A percentile compares a stretch with the other conserved stretches of the same genome.
Evolutionary conservation across 1,140 invertebrate genomes (phyloP).

Genomic region (Oncopeltus fasciatus): DNA sequence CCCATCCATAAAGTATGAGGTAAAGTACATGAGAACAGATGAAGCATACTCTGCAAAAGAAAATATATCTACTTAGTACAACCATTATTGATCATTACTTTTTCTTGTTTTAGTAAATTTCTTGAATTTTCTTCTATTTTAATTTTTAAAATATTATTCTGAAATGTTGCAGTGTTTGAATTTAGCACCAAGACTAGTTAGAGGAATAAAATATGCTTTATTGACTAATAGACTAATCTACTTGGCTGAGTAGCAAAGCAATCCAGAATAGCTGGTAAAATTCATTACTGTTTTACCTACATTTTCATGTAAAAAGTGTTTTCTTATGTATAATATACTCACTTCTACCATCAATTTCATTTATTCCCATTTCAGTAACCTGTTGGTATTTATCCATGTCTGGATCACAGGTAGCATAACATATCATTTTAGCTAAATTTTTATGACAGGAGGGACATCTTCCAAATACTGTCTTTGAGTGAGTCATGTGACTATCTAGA

Average conservation of each 20-base stretch:
- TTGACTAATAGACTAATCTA: background rate
- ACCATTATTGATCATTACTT: background rate
- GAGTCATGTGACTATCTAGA: conserved; percentile 42
- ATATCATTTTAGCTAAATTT: conserved; percentile 69
- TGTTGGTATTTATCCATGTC: conserved; percentile 60
- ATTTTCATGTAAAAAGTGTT: too few relatives aligned
- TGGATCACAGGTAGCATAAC: conserved; percentile 66
- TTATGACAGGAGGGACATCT: conserved; percentile 73
- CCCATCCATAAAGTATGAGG: conserved; percentile 47
- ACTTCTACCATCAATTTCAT: too few relatives aligned
- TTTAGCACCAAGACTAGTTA: background rate
- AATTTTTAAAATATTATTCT: background rate
- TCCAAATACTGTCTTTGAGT: conserved; percentile 49
- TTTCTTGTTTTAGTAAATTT: background rate
- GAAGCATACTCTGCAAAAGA: conserved; percentile 28
- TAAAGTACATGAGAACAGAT: conserved; percentile 40
- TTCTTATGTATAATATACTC: too few relatives aligned
- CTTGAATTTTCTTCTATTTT: background rate
- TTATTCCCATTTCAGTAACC: conserved; percentile 29
- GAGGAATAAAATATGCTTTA: background rate
- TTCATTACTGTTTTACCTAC: background rate
- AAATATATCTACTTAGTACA: background rate
- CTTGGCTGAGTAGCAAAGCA: background rate
- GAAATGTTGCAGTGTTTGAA: background rate
- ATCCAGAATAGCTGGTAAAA: background rate